Base-by-base conservation (phyloP, 2,797 vertebrate species). In the Chelmon rostratus region DNA sequence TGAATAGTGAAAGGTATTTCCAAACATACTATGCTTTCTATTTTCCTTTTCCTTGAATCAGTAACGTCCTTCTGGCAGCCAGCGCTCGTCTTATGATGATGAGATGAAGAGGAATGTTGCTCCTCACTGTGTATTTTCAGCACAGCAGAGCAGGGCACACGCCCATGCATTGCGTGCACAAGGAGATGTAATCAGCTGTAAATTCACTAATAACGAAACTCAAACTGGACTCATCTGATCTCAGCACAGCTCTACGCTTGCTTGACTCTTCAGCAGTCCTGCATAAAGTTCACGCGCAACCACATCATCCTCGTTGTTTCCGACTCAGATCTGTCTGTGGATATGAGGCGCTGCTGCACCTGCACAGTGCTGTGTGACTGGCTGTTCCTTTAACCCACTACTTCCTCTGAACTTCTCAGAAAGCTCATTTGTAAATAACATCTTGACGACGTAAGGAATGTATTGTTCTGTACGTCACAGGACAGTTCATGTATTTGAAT, bases 81-180 rank as follows among this genome's bases (percentile, higher is more conserved):
- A 0, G 8, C 1, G 1, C 23, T 15, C 12, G 6, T 21, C 15
- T 28, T 2, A 6, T 62, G 25, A 59, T 38, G 10, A 33, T 1
- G n/a, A 68, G 44, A 67, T 28, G 13, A 40, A 42, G n/a, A 68
- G 70, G 59, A 83, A 87, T 88, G 86, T 31, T 59, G 64, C 33
- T 68, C 33, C 1, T 12, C 53, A 1, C 1, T 11, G n/a, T 75
- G 35, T 62, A 44, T 66, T 68, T 38, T 61, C 23, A 50, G 11
- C 5, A 19, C 25, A 19, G 16, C 19, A 7, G 3, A 19, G 16
- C 19, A 7, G 3, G 6, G 5, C 16, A 53, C 70, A 68, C 57
- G 35, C 49, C 56, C 47, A 44, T 12, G 2, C 28, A 31, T 31
- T 31, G 28, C 28, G 31, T 31, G 28, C 37, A 12, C 4, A 5